phyloP scores from a whole-genome alignment of 2,113 vertebrate genomes.

The Tachysurus fulvidraco region DNA sequence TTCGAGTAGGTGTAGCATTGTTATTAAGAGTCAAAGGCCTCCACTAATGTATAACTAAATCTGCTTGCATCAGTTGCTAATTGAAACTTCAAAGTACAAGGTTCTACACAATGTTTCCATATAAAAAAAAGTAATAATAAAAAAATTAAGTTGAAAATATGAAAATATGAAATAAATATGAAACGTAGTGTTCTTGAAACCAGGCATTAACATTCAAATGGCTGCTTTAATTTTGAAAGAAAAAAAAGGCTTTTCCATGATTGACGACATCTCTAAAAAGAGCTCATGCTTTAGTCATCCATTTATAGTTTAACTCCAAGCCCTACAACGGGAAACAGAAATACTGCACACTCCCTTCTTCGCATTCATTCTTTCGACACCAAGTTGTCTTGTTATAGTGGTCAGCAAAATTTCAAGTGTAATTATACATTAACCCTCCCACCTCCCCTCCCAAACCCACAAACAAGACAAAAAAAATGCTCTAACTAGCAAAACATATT shows the following conservation, averaged over 20 bases:
- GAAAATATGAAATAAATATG: too few species aligned
- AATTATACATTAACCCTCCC: background rate
- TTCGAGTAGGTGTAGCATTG: background rate
- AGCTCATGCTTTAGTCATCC: background rate
- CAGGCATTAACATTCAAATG: constrained; percentile 8
- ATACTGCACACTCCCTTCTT: background rate
- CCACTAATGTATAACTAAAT: background rate
- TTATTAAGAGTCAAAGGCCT: background rate
- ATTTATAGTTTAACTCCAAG: constrained; percentile 9
- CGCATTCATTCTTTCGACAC: background rate
- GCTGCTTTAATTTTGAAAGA: background rate
- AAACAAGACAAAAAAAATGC: background rate
- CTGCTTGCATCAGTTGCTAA: background rate
- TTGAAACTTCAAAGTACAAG: background rate
- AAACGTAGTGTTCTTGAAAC: constrained; percentile 14
- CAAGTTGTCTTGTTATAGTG: constrained; percentile 1
- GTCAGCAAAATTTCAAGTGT: constrained; percentile 9
- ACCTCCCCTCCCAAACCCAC: too few species aligned
- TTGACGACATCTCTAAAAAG: background rate
- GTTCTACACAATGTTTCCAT: background rate
- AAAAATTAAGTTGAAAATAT: background rate
- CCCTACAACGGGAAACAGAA: constrained; percentile 16
- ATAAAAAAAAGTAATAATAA: background rate
- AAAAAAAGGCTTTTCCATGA: background rate
- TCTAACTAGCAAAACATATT: constrained; percentile 21